Percentiles rank a stretch among this genome's conserved stretches.
phyloP scores from a whole-genome alignment of 2,888 invertebrate species.

The Callosobruchus maculatus region DNA sequence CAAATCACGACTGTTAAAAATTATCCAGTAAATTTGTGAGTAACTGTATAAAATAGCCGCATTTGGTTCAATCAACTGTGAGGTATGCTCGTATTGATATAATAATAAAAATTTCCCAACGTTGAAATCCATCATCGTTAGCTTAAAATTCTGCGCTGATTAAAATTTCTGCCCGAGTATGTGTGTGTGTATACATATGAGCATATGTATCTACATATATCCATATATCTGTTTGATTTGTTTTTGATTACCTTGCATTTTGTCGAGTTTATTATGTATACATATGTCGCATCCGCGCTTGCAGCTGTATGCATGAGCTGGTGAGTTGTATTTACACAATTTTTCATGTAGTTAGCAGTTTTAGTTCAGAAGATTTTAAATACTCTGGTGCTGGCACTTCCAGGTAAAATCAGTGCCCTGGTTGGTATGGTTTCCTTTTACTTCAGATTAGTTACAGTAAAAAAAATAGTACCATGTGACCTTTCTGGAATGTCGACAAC shows the following conservation, averaged over 20 bases:
- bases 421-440: too few relatives aligned
- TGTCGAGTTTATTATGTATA: conserved; percentile 11
- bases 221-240: conserved; percentile 31
- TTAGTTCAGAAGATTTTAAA: neutral
- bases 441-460: too few relatives aligned
- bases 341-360: neutral
- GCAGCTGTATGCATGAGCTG: neutral
- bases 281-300: neutral
- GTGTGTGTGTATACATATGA: neutral
- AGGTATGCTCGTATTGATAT: neutral
- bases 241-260: conserved; percentile 35
- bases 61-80: too few relatives aligned
- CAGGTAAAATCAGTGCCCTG: too few relatives aligned
- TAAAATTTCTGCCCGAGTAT: conserved; percentile 9
- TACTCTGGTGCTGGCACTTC: neutral
- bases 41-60: too few relatives aligned
- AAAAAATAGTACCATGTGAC: too few relatives aligned
- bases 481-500: too few relatives aligned
- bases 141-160: conserved; percentile 12
- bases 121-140: neutral
- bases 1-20: neutral
- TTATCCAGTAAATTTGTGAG: neutral
- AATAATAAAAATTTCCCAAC: neutral
- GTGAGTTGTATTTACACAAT: neutral
- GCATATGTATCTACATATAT: conserved; percentile 1